Evolutionary conservation across 1,140 invertebrate genomes (phyloP), one percentile per base, ranked within the genome.

Genomic region (Dreissena rostriformis): DNA sequence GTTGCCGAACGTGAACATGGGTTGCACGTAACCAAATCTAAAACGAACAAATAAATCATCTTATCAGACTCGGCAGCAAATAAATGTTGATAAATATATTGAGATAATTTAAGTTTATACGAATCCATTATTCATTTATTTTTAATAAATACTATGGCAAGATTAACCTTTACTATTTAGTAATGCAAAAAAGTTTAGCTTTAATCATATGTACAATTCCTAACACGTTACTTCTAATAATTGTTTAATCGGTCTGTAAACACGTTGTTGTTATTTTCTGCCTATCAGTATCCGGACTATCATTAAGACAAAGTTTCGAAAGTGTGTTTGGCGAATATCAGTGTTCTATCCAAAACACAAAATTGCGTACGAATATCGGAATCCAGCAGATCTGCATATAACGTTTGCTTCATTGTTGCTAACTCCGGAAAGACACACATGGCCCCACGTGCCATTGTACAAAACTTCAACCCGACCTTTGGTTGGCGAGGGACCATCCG

Each of bases 381-480:
- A 61, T 19, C 57, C 57, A 6, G 57, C 57, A 61, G 57, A 61
- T n/a, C 57, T 4, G 26, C 67, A 68, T 26, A 68, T 68, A 26
- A 68, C 19, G 67, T 28, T 68, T 22, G 67, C 67, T 6, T 5
- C 67, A 26, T 7, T 7, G 67, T 5, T 17, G 19, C 15, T 17
- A 5, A 15, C 8, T 17, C 17, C 8, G 2, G 15, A 68, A 5
- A 68, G 6, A 68, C 67, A 68, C 1, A 68, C 67, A 22, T 1
- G 67, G 24, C 17, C 67, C 67, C 67, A 5, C 5, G 26, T 1
- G 1, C 4, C 67, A 68, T 28, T 28, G 67, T 68, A 68, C 5
- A 68, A 68, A 17, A 68, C 67, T 26, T 68, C 67, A 1, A 68
- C 67, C 8, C 67, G 67, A 19, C 67, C 67, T 68, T 68, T 39